Evolutionary conservation across 2,113 vertebrate genomes (phyloP).

Genomic region (Poecilia latipinna): DNA sequence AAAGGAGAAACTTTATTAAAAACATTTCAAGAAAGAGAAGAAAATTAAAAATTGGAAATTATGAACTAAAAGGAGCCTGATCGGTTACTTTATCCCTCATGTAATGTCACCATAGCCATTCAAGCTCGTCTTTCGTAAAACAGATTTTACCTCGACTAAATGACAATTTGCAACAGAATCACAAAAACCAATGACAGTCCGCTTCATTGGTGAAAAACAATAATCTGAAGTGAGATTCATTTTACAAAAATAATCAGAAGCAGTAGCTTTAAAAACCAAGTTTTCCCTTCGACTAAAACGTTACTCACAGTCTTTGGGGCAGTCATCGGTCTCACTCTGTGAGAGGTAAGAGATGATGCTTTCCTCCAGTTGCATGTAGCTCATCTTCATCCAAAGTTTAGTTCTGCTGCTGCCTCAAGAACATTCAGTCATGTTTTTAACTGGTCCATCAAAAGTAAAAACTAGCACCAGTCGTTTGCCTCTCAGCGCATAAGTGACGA

Average conservation of each 20-base stretch:
- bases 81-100: too few relatives aligned
- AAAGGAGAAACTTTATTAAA: too few relatives aligned
- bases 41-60: too few relatives aligned
- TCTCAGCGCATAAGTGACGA: background rate
- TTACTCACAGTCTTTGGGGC: constrained; percentile 87
- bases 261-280: background rate
- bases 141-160: too few relatives aligned
- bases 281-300: background rate
- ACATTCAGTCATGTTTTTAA: constrained; percentile 19
- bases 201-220: too few relatives aligned
- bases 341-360: constrained; percentile 70
- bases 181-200: too few relatives aligned
- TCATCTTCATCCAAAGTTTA: constrained; percentile 54
- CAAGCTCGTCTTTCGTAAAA: too few relatives aligned
- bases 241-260: background rate
- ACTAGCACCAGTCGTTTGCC: background rate
- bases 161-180: too few relatives aligned
- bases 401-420: constrained; percentile 9
- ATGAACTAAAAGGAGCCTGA: too few relatives aligned
- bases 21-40: too few relatives aligned
- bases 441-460: constrained; percentile 16
- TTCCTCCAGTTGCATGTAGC: constrained; percentile 46
- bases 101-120: too few relatives aligned
- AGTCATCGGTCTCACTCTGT: constrained; percentile 76
- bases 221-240: background rate